Evolutionary conservation across 2,888 invertebrate species (phyloP).

Genomic region (Nemotelus pantherinus): DNA sequence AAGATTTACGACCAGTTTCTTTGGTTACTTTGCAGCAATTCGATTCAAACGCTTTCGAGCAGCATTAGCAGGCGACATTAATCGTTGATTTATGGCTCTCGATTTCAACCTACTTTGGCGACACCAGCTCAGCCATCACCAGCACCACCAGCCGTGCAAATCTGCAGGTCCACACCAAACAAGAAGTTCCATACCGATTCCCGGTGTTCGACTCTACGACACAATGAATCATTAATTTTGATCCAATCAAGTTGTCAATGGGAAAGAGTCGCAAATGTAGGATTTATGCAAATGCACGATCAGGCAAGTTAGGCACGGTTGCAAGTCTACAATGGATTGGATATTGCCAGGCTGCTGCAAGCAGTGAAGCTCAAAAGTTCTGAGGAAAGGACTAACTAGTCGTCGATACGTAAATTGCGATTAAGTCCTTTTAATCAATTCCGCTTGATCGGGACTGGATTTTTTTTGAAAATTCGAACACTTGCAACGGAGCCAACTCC

Average conservation of each 20-base stretch:
- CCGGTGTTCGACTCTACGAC: background rate
- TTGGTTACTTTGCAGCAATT: slow-evolving; percentile 28
- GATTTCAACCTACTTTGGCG: slow-evolving; percentile 32
- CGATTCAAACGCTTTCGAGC: slow-evolving; percentile 14
- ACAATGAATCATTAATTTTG: slow-evolving; percentile 52
- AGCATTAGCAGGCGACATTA: slow-evolving; percentile 44
- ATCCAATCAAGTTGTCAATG: slow-evolving; percentile 52
- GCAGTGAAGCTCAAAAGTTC: background rate
- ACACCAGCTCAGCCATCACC: background rate
- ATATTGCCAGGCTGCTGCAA: background rate
- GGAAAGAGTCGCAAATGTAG: slow-evolving; percentile 31
- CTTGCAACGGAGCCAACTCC: no score
- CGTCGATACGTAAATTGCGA: slow-evolving; percentile 42
- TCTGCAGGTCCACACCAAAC: background rate
- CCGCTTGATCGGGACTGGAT: slow-evolving; percentile 47
- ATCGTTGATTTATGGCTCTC: slow-evolving; percentile 46
- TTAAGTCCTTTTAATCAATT: slow-evolving; percentile 50
- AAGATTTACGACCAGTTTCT: slow-evolving; percentile 47
- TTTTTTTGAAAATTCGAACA: background rate
- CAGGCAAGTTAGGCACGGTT: background rate
- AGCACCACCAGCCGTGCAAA: background rate
- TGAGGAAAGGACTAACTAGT: slow-evolving; percentile 26
- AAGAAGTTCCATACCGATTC: background rate
- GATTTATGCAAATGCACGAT: slow-evolving; percentile 3
- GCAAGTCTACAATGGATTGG: background rate